A percentile compares a stretch with the other conserved stretches of the same genome.
Conservation (phyloP, 2,797 vertebrate species). For the Amphiprion clarkii region DNA sequence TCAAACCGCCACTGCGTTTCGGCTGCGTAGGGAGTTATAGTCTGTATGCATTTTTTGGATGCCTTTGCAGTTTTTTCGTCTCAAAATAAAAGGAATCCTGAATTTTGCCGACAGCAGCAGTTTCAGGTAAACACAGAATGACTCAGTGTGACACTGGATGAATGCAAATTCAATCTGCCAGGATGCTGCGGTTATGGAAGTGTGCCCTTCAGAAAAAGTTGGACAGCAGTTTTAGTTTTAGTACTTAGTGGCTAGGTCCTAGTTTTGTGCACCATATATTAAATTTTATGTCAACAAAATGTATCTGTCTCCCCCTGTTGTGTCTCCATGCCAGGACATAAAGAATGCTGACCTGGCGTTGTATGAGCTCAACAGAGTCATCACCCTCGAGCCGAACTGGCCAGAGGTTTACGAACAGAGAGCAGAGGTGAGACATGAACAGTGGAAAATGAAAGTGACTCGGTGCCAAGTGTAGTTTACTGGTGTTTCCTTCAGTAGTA, state of each 20-base stretch:
- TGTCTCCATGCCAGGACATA: conserved; percentile 87
- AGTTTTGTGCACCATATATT: not conserved
- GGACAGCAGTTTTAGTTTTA: not conserved
- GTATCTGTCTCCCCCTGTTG: not conserved
- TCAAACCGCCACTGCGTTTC: not conserved
- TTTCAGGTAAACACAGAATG: conserved; percentile 33
- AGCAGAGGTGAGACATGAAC: conserved; percentile 89
- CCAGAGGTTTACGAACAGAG: conserved; percentile 97
- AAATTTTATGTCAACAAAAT: not conserved
- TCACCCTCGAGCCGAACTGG: conserved; percentile 91
- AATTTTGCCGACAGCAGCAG: conserved; percentile 29
- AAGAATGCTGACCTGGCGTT: conserved; percentile 97
- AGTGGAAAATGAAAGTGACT: not conserved
- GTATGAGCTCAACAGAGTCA: conserved; percentile 95
- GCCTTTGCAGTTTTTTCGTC: not conserved
- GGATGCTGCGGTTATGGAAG: conserved; percentile 4
- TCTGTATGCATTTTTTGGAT: not conserved
- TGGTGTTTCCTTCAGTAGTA: not conserved
- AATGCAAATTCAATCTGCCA: conserved; percentile 14
- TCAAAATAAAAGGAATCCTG: conserved; percentile 20
- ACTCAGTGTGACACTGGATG: conserved; percentile 33
- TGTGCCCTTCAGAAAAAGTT: not conserved
- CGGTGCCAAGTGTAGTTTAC: not conserved
- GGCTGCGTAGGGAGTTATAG: not conserved
- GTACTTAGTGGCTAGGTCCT: not conserved